Evolutionary conservation across 2,113 vertebrate genomes (phyloP).

Genomic region (Daubentonia madagascariensis): DNA sequence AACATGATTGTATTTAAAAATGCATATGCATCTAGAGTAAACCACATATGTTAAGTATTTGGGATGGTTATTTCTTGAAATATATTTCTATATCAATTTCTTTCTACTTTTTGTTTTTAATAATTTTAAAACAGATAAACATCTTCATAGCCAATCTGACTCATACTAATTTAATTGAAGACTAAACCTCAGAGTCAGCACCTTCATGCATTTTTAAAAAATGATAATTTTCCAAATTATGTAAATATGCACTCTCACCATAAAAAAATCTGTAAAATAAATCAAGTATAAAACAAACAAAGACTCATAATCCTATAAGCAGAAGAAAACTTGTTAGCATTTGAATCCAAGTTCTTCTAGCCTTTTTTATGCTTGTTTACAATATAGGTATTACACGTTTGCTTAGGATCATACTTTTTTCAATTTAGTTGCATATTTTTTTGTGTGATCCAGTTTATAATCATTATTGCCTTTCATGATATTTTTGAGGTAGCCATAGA

Average conservation of each 20-base stretch:
- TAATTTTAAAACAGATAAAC: conserved; percentile 14
- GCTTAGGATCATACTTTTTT: not conserved
- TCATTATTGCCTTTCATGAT: not conserved
- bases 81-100: not conserved
- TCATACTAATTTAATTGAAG: conserved; percentile 45
- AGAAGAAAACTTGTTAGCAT: not conserved
- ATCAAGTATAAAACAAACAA: not conserved
- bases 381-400: not conserved
- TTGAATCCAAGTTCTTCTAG: not conserved
- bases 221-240: conserved; percentile 12
- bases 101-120: not conserved
- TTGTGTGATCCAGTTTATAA: not conserved
- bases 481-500: not conserved
- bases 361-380: not conserved
- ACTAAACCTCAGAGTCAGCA: not conserved
- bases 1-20: not conserved
- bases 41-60: not conserved
- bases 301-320: not conserved
- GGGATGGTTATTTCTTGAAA: conserved; percentile 1
- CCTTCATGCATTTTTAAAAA: not conserved
- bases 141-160: not conserved
- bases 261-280: conserved; percentile 16
- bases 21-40: not conserved
- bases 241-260: not conserved
- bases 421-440: not conserved